Percentiles rank a stretch among this genome's conserved stretches.
Evolutionary conservation across 2,113 vertebrate genomes (phyloP).

Genomic region (Tragelaphus scriptus): DNA sequence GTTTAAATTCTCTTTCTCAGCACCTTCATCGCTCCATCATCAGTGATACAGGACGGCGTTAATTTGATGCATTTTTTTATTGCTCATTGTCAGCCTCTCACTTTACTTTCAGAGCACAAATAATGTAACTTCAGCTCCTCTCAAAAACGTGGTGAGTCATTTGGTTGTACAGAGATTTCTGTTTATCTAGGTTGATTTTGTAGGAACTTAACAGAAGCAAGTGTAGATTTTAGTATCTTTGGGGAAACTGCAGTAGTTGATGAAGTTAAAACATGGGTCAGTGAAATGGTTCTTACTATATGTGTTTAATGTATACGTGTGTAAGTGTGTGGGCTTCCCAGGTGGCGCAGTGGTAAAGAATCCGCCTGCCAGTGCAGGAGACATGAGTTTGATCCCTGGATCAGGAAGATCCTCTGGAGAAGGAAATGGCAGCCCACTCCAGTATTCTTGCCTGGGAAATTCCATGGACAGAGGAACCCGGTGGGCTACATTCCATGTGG

Average conservation of each 20-base stretch:
- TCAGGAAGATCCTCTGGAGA: neutral
- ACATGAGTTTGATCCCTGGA: neutral
- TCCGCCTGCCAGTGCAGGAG: neutral
- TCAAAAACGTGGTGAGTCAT: neutral
- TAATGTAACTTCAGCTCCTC: neutral
- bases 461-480: neutral
- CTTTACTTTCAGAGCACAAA: conserved; percentile 33
- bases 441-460: neutral
- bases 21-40: neutral
- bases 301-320: neutral
- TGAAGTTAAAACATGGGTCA: neutral
- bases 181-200: conserved; percentile 34
- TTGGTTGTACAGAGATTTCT: neutral
- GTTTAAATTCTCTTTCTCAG: neutral
- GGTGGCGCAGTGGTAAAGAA: neutral
- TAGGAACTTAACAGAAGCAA: neutral
- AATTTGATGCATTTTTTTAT: conserved; percentile 35
- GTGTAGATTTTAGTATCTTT: conserved; percentile 2
- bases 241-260: neutral
- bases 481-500: neutral
- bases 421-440: neutral
- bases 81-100: conserved; percentile 44
- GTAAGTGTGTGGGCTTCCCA: neutral
- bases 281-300: neutral
- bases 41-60: neutral